Evolutionary conservation across 2,797 vertebrate species (phyloP), one percentile per base, ranked within the genome.

Genomic region (Tokudaia tokunoshimensis): DNA sequence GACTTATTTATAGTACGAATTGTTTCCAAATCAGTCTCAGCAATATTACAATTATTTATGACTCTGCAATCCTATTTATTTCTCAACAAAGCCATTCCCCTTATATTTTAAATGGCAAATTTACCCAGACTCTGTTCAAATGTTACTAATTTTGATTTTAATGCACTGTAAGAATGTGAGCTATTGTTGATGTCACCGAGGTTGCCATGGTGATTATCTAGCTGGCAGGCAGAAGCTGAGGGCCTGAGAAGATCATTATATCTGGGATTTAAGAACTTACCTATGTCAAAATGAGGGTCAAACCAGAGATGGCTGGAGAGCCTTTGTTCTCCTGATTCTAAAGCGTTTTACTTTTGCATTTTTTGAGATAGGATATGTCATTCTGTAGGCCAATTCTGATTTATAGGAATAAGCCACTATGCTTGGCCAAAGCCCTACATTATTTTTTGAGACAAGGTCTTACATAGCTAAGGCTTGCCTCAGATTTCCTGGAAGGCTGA

Each of bases 1-100:
- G 90, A 85, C 47, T 96, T 97, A 95, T 91, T 97, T 98, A 94
- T 95, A 95, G 84, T 86, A 93, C 85, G 65, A 93, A 94, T 91
- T 96, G 22, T 94, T 96, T 96, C 74, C 74, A 96, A 95, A 93
- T 95, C 93, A 84, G 44, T 50, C 67, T 82, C 41, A 61, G n/a
- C 61, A 94, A 14, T 63, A n/a, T 85, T 82, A 86, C 91, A 74
- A 20, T 79, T 96, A 93, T 96, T 92, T 97, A 57, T 95, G 57
- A 89, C 82, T 95, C 22, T 92, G 50, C 17, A 96, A 65, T 86
- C 14, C 55, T 96, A 65, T 92, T 95, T 88, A 90, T 97, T 97
- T 95, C 50, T 95, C 83, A 95, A 93, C 55, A 93, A 89, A 96
- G 15, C 74, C 82, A 72, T 92, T 94, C 15, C 34, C 84, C 57